phyloP scores from a whole-genome alignment of 2,888 invertebrate species.

The Sarcophaga carnaria region DNA sequence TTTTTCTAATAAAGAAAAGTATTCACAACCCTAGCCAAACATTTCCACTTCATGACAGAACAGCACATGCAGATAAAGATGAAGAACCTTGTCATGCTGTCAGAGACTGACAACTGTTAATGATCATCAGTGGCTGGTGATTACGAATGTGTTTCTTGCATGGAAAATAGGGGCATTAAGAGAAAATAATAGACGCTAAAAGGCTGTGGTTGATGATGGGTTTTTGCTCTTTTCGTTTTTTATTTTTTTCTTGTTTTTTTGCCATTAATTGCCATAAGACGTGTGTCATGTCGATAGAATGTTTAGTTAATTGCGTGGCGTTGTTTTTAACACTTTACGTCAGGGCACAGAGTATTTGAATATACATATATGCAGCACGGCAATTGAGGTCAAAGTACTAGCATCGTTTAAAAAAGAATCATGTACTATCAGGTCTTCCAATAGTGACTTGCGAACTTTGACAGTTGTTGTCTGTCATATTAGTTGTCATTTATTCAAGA shows the following conservation, averaged over 20 bases:
- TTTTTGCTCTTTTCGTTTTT: conserved; percentile 2
- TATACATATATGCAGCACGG: neutral
- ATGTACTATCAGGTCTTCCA: no score
- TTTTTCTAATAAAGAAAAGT: neutral
- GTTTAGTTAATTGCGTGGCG: conserved; percentile 39
- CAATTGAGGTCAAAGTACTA: no score
- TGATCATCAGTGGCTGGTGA: conserved; percentile 15
- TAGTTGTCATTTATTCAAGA: no score
- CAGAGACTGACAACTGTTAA: conserved; percentile 18
- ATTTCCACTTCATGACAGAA: neutral
- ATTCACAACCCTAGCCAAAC: neutral
- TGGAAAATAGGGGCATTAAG: neutral
- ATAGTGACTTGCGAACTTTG: no score
- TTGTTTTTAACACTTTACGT: conserved; percentile 22
- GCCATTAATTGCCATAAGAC: conserved; percentile 33
- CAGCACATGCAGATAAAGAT: conserved; percentile 8
- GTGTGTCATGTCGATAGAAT: conserved; percentile 27
- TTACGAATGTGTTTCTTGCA: neutral
- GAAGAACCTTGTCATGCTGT: conserved; percentile 32
- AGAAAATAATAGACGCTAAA: neutral
- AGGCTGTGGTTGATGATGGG: conserved; percentile 6
- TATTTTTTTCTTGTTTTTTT: conserved; percentile 4
- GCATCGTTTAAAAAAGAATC: no score
- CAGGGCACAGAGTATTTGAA: neutral
- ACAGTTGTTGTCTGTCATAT: no score